Base-by-base conservation (phyloP, 2,797 vertebrate species). In the Poeciliopsis paucimaculata region DNA sequence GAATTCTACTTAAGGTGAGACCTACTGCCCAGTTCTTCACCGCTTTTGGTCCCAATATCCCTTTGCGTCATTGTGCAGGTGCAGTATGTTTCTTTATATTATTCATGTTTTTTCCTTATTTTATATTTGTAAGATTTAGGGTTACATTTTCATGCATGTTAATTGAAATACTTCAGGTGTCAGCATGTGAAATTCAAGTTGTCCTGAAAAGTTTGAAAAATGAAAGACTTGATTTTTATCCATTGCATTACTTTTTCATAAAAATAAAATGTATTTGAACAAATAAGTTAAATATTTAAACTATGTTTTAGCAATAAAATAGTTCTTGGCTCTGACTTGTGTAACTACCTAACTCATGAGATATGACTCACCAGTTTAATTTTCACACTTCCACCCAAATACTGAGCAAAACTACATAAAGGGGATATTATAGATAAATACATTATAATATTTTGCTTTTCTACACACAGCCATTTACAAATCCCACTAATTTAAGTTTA, bases 51-150 rank as follows among this genome's bases (percentile, higher is more conserved):
- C 41, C 26, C 26, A 28, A 46, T 41, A 28, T 9, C 28, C 41
- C 41, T 28, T 15, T 46, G 26, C 68, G 16, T 26, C 10, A 75
- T 47, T 74, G n/a, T 60, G 73, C 78, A 90, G 87, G 86, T 90
- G 88, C 1, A 72, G 83, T 86, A 68, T 3, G 2, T 71, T 77
- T 76, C 13, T 5, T 76, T 26, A 76, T 82, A 55, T 55, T 55
- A 55, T n/a, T n/a, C 79, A 77, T 6, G 86, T 18, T 76, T 5
- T 43, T 20, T 76, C 1, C 4, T 4, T 49, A 16, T 2, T 34
- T 36, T 5, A 10, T 20, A 47, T 55, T 60, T 85, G 7, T n/a
- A 34, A 53, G 20, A 47, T n/a, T 72, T n/a, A 57, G 18, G 12
- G 28, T 75, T n/a, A 34, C 0, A 51, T 12, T 73, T 36, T 55